Evolutionary conservation across 2,113 vertebrate species (phyloP).

Genomic region (Emydocephalus ijimae): DNA sequence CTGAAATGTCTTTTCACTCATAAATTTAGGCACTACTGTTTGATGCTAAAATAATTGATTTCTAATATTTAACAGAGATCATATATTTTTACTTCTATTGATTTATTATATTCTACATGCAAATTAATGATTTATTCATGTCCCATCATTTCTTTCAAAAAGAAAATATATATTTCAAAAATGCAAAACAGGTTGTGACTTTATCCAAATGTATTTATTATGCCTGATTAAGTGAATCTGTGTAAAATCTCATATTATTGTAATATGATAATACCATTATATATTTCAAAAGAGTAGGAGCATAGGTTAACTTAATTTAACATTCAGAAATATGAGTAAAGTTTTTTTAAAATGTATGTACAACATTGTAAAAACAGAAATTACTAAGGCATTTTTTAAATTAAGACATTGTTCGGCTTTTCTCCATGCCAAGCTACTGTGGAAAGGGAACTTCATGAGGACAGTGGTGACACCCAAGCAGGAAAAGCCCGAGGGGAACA

Average conservation of each 20-base stretch:
- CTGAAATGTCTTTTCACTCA: neutral
- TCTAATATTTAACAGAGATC: neutral
- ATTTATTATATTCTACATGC: neutral
- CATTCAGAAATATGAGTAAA: neutral
- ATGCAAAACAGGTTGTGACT: neutral
- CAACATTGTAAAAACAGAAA: neutral
- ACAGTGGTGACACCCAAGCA: too few relatives aligned
- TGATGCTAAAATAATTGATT: neutral
- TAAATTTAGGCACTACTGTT: neutral
- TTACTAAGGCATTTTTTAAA: neutral
- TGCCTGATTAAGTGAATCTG: neutral
- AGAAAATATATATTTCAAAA: constrained; percentile 4
- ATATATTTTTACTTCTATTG: neutral
- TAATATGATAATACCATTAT: neutral
- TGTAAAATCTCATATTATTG: neutral
- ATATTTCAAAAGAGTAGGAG: constrained; percentile 17
- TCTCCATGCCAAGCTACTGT: neutral
- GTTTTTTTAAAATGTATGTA: neutral
- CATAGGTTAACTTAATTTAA: constrained; percentile 16
- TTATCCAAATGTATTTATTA: neutral
- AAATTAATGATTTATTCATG: neutral
- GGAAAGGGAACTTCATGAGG: too few relatives aligned
- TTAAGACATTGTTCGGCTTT: neutral
- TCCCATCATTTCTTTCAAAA: neutral
- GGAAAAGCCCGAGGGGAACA: too few relatives aligned